Evolutionary conservation across 1,140 invertebrate species (phyloP).

Genomic region (Gryon sp.): DNA sequence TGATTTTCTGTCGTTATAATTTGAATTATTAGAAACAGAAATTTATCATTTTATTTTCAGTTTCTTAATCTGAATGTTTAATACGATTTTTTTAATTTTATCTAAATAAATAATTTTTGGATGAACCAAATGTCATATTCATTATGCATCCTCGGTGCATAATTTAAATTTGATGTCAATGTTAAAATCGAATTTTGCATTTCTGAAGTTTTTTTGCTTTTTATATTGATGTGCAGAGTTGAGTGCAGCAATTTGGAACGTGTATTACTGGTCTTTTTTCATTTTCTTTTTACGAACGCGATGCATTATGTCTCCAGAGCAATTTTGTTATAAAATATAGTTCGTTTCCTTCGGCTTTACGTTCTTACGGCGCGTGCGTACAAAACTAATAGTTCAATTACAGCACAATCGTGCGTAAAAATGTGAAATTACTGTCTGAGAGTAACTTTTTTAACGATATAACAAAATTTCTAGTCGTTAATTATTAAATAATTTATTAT

Average conservation of each 20-base stretch:
- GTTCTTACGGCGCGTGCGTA: constrained; percentile 17
- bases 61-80: no score
- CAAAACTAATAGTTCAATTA: constrained; percentile 15
- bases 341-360: constrained; percentile 7
- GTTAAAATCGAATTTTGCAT: neutral
- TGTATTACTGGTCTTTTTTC: constrained; percentile 7
- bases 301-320: constrained; percentile 28
- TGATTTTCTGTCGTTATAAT: no score
- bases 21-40: neutral
- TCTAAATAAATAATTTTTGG: no score
- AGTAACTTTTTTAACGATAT: no score
- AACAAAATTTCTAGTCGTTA: no score
- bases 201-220: no score
- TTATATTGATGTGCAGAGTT: constrained; percentile 16
- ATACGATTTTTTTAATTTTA: no score
- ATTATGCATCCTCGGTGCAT: no score
- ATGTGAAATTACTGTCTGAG: no score
- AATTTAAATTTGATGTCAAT: no score
- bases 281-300: constrained; percentile 12
- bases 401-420: constrained; percentile 4
- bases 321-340: constrained; percentile 39
- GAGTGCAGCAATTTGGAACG: constrained; percentile 40
- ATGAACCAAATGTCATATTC: no score
- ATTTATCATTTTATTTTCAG: neutral
- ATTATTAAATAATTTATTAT: no score